These are phyloP conservation scores for Caenorhabditis afra DNA, from an alignment of 2,888 invertebrate species.

Conservation along the genomic window DNA sequence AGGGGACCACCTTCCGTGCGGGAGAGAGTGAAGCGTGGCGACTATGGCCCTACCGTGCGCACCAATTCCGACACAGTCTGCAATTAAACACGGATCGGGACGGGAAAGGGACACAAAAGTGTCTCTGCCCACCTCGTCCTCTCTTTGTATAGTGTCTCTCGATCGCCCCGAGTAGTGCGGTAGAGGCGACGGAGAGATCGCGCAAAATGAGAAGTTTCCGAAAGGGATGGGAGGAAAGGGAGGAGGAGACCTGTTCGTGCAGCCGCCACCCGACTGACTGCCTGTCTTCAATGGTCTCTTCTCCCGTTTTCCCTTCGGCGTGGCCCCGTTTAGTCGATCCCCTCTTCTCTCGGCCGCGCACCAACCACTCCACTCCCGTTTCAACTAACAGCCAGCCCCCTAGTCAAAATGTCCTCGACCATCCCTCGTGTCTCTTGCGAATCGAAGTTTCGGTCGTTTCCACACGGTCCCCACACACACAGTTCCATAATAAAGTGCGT, in stretches of 20 bases:
- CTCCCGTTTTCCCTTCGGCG: slow-evolving; percentile 47
- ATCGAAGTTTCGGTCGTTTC: slow-evolving; percentile 38
- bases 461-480: slow-evolving; percentile 41
- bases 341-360: slow-evolving; percentile 34
- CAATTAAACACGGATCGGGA: slow-evolving; percentile 59
- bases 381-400: slow-evolving; percentile 46
- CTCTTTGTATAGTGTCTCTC: slow-evolving; percentile 57
- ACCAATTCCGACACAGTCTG: slow-evolving; percentile 46
- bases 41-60: slow-evolving; percentile 13
- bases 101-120: slow-evolving; percentile 51
- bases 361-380: slow-evolving; percentile 56
- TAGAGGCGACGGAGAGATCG: slow-evolving; percentile 50
- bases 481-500: slow-evolving; percentile 47
- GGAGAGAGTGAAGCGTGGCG: slow-evolving; percentile 7
- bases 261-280: slow-evolving; percentile 57
- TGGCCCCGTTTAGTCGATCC: slow-evolving; percentile 60
- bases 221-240: slow-evolving; percentile 33
- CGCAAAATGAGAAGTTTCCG: slow-evolving; percentile 59
- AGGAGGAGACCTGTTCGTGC: slow-evolving; percentile 57
- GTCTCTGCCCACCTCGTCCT: slow-evolving; percentile 43
- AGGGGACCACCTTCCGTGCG: neutral
- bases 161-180: slow-evolving; percentile 42
- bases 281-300: slow-evolving; percentile 58
- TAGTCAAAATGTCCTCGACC: slow-evolving; percentile 50
- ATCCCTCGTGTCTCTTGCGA: slow-evolving; percentile 32